These are phyloP conservation scores for Hormiphora californensis DNA, from an alignment of 37 sponge, comb jelly and placozoan species.

Conservation along the genomic window DNA sequence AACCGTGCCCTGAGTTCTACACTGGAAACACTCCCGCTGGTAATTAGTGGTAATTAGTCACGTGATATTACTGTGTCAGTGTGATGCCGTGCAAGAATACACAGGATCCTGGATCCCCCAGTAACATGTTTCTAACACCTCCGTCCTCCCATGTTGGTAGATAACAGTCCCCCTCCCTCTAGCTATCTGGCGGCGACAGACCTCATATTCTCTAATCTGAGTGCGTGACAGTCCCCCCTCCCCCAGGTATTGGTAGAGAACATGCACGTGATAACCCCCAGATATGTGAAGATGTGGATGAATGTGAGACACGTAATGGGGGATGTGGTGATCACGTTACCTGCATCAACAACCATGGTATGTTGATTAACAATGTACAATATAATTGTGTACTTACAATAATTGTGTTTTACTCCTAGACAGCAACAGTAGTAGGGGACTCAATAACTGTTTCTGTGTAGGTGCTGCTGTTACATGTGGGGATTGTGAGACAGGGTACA, in stretches of 20 bases:
- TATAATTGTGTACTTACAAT: not conserved
- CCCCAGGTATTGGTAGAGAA: conserved; percentile 50
- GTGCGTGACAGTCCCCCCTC: too few species aligned
- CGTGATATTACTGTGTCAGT: too few species aligned
- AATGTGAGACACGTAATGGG: conserved; percentile 5
- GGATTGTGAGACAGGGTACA: conserved; percentile 8
- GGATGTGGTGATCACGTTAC: conserved; percentile 27
- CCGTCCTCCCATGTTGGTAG: too few species aligned
- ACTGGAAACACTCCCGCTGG: conserved; percentile 29
- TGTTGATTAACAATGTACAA: not conserved
- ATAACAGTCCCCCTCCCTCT: too few species aligned
- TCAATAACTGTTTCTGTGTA: not conserved
- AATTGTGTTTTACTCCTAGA: too few species aligned
- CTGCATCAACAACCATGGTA: conserved; percentile 9
- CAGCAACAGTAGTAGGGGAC: too few species aligned
- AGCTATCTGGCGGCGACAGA: too few species aligned
- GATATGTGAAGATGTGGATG: conserved; percentile 32
- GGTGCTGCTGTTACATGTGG: not conserved
- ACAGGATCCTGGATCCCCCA: too few species aligned
- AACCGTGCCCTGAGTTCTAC: not conserved
- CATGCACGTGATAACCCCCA: conserved; percentile 13
- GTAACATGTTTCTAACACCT: too few species aligned
- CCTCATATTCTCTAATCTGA: too few species aligned
- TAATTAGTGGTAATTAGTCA: not conserved
- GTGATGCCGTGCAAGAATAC: too few species aligned